Evolutionary conservation across 2,888 invertebrate genomes (phyloP), one percentile per base, ranked within the genome.

Genomic region (Drosophila melanocephala): DNA sequence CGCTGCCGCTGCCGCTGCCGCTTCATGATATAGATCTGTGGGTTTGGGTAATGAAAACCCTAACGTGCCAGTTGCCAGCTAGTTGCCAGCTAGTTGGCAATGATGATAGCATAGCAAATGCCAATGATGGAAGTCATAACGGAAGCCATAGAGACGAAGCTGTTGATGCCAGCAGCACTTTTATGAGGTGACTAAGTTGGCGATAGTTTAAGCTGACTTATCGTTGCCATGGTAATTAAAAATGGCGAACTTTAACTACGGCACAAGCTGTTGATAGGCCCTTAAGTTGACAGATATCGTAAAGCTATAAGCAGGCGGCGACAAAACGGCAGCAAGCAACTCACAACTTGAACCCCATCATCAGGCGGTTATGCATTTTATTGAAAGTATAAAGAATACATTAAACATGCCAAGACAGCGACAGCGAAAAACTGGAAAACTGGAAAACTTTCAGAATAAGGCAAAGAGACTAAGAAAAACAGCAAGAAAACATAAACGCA

Each of bases 101-200:
- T 62, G 79, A 77, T 82, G 79, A 76, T 75, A 52, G 67, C 82
- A 77, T 63, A 67, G 55, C 69, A 79, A 79, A 72, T 81, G 81
- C 61, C 68, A 66, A 78, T 82, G 79, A 73, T 73, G 73, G 47
- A 61, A 68, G 78, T 73, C 87, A 84, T 84, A 84, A 82, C 75
- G 88, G 88, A 87, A 77, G 80, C 86, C 72, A 77, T 75, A 73
- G 83, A 79, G 85, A 83, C 85, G 79, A 33, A 30, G 65, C 69
- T 65, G 69, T 65, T 59, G 55, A 65, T 73, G 68, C 76, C 72
- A 74, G 65, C 84, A 71, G 65, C 85, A 69, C 76, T 79, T 87
- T 89, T 89, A 89, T 82, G 90, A 84, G 75, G 69, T 77, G 85
- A 75, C 88, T 77, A 85, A 85, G 74, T 87, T 84, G 62, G 71